Conservation (phyloP, 2,113 vertebrate genomes). For the Heterocephalus glaber region DNA sequence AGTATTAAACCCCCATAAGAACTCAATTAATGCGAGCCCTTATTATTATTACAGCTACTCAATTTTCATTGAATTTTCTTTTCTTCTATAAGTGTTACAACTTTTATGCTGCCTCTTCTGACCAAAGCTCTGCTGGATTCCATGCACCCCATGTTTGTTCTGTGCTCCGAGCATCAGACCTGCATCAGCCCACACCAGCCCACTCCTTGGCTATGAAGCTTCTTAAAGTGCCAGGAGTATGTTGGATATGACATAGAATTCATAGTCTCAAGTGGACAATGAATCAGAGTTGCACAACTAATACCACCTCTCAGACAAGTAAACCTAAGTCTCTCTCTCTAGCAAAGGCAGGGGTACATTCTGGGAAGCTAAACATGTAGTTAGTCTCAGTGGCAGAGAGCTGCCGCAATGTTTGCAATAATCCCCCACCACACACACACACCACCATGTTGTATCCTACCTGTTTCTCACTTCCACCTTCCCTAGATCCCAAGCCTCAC, state of each 20-base stretch:
- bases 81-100: neutral
- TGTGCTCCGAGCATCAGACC: neutral
- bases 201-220: slow-evolving; percentile 29
- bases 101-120: neutral
- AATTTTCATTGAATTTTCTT: neutral
- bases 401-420: neutral
- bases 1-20: neutral
- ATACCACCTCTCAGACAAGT: neutral
- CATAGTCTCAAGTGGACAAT: neutral
- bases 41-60: neutral
- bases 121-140: neutral
- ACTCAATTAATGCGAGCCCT: neutral
- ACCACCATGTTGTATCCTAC: neutral
- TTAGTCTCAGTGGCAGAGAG: neutral
- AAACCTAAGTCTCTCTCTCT: neutral
- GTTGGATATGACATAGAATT: neutral
- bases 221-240: slow-evolving; percentile 3
- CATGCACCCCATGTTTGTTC: neutral
- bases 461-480: neutral
- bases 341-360: neutral
- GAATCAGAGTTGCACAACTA: neutral
- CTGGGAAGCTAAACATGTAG: slow-evolving; percentile 27
- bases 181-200: neutral
- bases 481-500: neutral
- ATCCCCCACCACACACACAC: neutral